Evolutionary conservation across 2,113 vertebrate genomes (phyloP).

Genomic region (Oreochromis tanganicae): DNA sequence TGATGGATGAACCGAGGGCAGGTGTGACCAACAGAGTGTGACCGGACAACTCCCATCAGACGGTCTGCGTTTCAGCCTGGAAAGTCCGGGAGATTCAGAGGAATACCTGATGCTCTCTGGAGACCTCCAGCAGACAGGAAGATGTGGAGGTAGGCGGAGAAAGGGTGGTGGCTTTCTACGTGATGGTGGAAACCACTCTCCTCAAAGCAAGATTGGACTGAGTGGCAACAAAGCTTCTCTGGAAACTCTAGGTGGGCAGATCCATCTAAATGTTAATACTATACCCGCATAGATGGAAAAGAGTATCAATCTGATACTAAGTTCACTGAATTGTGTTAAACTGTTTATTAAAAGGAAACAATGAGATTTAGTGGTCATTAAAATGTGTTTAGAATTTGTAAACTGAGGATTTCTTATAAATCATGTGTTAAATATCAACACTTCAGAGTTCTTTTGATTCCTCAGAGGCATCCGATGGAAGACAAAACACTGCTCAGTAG

Average conservation of each 20-base stretch:
- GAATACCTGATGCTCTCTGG: constrained; percentile 38
- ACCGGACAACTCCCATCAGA: background rate
- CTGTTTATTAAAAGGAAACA: background rate
- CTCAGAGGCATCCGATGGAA: too few species aligned
- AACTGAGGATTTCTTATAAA: background rate
- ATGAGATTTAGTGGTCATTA: background rate
- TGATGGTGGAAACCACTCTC: background rate
- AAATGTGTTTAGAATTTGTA: background rate
- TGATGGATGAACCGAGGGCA: constrained; percentile 39
- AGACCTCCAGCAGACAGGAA: background rate
- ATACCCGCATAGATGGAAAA: background rate
- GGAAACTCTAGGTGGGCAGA: background rate
- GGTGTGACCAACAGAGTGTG: constrained; percentile 37
- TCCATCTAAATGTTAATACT: background rate
- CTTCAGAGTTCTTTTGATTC: too few species aligned
- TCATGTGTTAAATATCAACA: background rate
- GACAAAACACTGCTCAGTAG: too few species aligned
- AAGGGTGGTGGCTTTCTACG: background rate
- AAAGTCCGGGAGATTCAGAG: constrained; percentile 71
- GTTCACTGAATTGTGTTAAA: background rate
- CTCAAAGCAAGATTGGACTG: background rate
- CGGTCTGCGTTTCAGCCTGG: constrained; percentile 34
- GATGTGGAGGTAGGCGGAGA: background rate
- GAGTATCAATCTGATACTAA: fast-evolving
- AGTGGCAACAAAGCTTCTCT: background rate